Base-by-base conservation (phyloP, 2,888 invertebrate species). In the Gnatocerus cornutus region DNA sequence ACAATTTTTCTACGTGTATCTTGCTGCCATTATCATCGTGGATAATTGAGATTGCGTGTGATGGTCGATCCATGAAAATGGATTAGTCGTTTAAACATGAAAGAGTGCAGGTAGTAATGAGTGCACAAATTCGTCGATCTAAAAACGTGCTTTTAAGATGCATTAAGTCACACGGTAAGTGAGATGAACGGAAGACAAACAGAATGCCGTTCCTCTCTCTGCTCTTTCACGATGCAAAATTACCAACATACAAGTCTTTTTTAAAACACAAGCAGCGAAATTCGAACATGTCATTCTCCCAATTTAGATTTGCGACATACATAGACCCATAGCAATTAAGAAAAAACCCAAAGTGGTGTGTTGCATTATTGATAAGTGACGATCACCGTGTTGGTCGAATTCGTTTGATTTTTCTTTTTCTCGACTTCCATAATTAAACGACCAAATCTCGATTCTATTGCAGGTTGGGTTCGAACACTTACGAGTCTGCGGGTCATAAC, bases 401-500 rank as follows among this genome's bases (percentile, higher is more conserved):
- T 2, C 12, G 21, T 16, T 46, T 46, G 46, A 16, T 12, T 16
- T 39, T 41, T n/a, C 21, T 50, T 37, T 30, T 46, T 59, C 14
- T 21, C 61, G 50, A 39, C 21, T 61, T 46, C 50, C 61, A 61
- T 61, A 61, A 61, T 61, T 61, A 61, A 61, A 61, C 48, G 50
- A 50, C 16, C 41, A 53, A 63, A 63, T 63, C 53, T 63, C 41
- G 52, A 53, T 63, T 63, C 63, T 52, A 43, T 53, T 53, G 52
- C 27, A 63, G 53, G 43, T 63, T 43, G 52, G 52, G 63, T 63
- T 62, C 62, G 50, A 50, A 50, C 63, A 43, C 52, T 63, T 43
- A 63, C 41, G 43, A 65, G 65, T 65, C 56, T 65, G 55, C 65
- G 56, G 56, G 53, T 43, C 63, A 63, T 52, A 63, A 53, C 63